These are phyloP conservation scores for Rhopalosiphum nymphaeae DNA, from an alignment of 2,888 invertebrate species.

Conservation along the genomic window DNA sequence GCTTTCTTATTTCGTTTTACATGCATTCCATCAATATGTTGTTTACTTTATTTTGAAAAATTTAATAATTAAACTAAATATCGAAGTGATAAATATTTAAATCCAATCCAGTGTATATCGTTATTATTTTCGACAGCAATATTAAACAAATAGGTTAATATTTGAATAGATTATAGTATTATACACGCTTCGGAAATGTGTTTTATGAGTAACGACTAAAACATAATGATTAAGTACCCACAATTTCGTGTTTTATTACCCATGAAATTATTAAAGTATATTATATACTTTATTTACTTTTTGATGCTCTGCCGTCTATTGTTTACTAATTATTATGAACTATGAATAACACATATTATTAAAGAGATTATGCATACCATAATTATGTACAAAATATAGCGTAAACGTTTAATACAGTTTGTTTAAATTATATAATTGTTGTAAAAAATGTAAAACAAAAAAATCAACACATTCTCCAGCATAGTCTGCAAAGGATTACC, in stretches of 20 bases:
- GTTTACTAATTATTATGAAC: not conserved
- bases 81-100: not conserved
- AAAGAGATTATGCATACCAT: not conserved
- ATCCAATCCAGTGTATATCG: not conserved
- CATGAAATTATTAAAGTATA: not conserved
- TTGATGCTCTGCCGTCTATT: not conserved
- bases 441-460: not conserved
- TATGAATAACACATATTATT: not conserved
- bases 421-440: not conserved
- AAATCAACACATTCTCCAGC: not conserved
- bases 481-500: not conserved
- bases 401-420: not conserved
- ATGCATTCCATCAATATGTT: not conserved
- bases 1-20: not conserved
- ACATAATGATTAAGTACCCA: not conserved
- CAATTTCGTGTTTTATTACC: conserved; percentile 1
- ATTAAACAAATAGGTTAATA: not conserved
- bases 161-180: not conserved
- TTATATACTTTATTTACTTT: not conserved
- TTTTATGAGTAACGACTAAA: not conserved
- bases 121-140: not conserved
- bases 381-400: not conserved
- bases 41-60: not conserved
- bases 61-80: not conserved
- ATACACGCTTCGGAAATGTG: not conserved